A percentile compares a stretch with the other conserved stretches of the same genome.
These are phyloP conservation scores for Anguilla megastoma DNA, from an alignment of 2,797 vertebrate genomes.

Conservation along the genomic window DNA sequence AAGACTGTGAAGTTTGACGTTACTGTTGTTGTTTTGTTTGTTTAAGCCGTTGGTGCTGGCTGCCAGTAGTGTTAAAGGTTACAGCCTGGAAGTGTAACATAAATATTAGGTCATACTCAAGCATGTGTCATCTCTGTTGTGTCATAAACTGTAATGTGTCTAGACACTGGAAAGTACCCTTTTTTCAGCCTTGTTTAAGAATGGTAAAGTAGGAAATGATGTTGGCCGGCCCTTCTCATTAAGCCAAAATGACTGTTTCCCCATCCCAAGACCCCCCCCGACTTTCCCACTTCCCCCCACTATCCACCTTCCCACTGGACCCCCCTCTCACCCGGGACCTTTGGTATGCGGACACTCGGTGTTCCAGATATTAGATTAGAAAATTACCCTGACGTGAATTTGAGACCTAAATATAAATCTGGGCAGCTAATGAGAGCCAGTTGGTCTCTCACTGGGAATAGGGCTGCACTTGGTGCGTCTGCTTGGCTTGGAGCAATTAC, in stretches of 20 bases:
- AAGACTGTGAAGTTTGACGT: constrained; percentile 56
- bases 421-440: constrained; percentile 60
- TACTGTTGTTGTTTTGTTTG: constrained; percentile 48
- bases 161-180: neutral
- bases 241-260: neutral
- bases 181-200: neutral
- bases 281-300: constrained; percentile 34
- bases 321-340: constrained; percentile 46
- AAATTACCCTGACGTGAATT: constrained; percentile 54
- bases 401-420: constrained; percentile 52
- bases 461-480: constrained; percentile 25
- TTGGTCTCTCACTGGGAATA: constrained; percentile 57
- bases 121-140: neutral
- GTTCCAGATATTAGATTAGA: constrained; percentile 60
- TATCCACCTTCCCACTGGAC: constrained; percentile 36
- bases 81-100: neutral
- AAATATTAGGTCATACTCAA: neutral
- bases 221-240: neutral
- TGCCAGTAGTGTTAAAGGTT: neutral
- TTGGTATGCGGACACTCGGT: constrained; percentile 47
- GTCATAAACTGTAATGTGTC: neutral
- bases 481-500: constrained; percentile 53
- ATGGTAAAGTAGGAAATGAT: neutral
- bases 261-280: neutral
- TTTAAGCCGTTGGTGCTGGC: neutral